phyloP scores from a whole-genome alignment of 2,113 vertebrate species.

The Sceloporus undulatus region DNA sequence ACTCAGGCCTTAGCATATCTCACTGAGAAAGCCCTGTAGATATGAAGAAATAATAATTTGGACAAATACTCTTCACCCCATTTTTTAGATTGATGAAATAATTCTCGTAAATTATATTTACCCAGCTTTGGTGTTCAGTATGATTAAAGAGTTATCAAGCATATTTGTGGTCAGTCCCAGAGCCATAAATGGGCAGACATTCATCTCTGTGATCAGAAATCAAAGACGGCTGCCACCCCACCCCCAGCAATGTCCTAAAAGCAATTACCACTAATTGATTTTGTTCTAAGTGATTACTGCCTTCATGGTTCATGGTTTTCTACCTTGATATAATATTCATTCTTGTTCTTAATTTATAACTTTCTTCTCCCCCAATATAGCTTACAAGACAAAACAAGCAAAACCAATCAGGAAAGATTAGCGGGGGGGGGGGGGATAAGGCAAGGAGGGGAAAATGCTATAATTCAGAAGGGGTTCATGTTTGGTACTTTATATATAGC shows the following conservation, averaged over 20 bases:
- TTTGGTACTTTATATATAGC: background rate
- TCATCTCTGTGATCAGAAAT: conserved; percentile 7
- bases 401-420: background rate
- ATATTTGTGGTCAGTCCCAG: background rate
- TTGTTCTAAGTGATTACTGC: conserved; percentile 30
- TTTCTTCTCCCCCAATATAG: background rate
- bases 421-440: no score
- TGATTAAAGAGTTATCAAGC: conserved; percentile 21
- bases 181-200: conserved; percentile 5
- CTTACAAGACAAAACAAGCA: conserved; percentile 6
- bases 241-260: conserved; percentile 16
- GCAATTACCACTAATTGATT: conserved; percentile 42
- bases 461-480: background rate
- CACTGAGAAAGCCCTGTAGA: background rate
- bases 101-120: conserved; percentile 24
- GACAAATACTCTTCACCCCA: rapidly evolving
- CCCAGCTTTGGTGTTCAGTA: conserved; percentile 1
- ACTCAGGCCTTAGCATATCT: background rate
- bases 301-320: conserved; percentile 40
- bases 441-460: no score
- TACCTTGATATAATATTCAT: conserved; percentile 39
- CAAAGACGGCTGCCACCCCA: conserved; percentile 21
- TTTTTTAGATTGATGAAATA: background rate
- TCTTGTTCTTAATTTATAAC: conserved; percentile 13
- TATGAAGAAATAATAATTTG: background rate